These are phyloP conservation scores for Meloidogyne hapla DNA, from an alignment of 1,140 invertebrate species.

Conservation along the genomic window DNA sequence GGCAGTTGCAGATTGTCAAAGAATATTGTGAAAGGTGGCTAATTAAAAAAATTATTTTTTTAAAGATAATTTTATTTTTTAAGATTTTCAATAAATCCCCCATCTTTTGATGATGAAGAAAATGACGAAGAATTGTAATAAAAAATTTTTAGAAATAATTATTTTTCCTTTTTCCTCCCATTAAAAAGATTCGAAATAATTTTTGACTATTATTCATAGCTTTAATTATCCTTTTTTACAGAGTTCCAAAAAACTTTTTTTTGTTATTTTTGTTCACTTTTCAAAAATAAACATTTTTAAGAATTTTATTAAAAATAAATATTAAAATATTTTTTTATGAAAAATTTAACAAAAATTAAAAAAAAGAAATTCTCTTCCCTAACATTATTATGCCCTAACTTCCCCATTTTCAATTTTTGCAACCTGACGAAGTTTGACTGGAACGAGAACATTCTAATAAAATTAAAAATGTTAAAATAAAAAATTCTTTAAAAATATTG, in stretches of 20 bases:
- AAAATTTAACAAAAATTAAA: too few relatives aligned
- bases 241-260: background rate
- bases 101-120: slow-evolving; percentile 30
- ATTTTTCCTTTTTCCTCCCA: background rate
- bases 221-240: background rate
- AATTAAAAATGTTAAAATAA: background rate
- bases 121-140: slow-evolving; percentile 37
- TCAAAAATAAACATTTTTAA: background rate
- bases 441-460: slow-evolving; percentile 23
- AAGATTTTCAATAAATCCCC: slow-evolving; percentile 30
- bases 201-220: background rate
- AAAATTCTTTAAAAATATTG: background rate
- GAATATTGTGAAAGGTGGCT: slow-evolving; percentile 27
- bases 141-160: slow-evolving; percentile 11
- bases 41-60: background rate
- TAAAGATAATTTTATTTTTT: background rate
- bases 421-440: slow-evolving; percentile 24
- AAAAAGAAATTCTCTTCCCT: background rate
- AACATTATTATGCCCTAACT: background rate
- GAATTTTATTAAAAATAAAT: background rate
- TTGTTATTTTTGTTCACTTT: background rate
- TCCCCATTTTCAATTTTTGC: slow-evolving; percentile 16
- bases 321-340: background rate
- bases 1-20: slow-evolving; percentile 42
- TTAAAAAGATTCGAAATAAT: background rate